phyloP scores from a whole-genome alignment of 2,113 vertebrate species.

The Microcebus murinus region DNA sequence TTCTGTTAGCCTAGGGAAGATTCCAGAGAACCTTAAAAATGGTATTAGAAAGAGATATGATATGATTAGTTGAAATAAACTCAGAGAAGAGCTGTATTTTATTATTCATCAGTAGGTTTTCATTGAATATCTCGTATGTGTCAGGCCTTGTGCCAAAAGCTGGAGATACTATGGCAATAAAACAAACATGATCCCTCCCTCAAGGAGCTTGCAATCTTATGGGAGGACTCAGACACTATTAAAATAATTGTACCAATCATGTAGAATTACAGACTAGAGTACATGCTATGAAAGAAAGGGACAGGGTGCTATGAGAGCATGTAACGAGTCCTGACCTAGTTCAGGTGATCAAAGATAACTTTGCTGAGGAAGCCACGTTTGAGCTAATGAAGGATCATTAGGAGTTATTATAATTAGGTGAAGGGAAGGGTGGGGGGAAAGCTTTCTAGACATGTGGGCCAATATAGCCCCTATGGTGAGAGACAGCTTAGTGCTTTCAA shows the following conservation, averaged over 20 bases:
- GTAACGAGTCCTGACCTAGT: not conserved
- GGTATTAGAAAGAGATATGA: not conserved
- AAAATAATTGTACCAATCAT: not conserved
- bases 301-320: not conserved
- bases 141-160: not conserved
- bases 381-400: not conserved
- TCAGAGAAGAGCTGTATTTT: not conserved
- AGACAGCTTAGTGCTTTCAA: not conserved
- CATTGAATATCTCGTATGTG: not conserved
- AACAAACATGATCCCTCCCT: not conserved
- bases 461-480: not conserved
- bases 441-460: not conserved
- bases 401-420: not conserved
- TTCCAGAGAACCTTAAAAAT: not conserved
- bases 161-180: not conserved
- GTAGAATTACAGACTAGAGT: slow-evolving; percentile 10
- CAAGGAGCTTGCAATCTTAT: not conserved
- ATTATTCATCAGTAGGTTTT: not conserved
- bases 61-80: not conserved
- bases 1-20: not conserved
- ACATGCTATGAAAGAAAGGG: not conserved
- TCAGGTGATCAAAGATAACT: not conserved
- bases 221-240: not conserved
- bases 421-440: not conserved
- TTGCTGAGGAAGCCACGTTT: not conserved